Conservation (phyloP, 2,113 vertebrate species). For the Pteropus alecto region DNA sequence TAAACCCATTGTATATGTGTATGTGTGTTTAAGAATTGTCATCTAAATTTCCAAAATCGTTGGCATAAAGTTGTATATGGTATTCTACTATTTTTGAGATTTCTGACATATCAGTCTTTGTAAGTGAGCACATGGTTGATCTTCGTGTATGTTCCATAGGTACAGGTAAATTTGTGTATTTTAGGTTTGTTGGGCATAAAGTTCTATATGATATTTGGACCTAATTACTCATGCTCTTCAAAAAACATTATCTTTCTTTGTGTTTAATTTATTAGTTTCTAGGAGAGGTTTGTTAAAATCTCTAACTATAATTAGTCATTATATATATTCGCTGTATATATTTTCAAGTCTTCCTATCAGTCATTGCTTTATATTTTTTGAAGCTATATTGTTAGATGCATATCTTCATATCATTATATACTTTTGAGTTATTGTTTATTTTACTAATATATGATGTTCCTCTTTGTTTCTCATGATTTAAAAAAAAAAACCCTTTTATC, state of each 20-base stretch:
- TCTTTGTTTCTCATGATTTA: neutral
- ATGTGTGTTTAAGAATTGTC: neutral
- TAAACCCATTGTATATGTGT: neutral
- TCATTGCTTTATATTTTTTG: constrained; percentile 1
- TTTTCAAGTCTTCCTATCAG: neutral
- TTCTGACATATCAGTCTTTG: neutral
- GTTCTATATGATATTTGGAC: neutral
- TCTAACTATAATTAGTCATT: neutral
- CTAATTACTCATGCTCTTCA: neutral
- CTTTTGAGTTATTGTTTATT: neutral
- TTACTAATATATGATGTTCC: neutral
- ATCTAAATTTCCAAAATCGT: neutral
- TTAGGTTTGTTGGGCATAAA: neutral
- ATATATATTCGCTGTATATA: neutral
- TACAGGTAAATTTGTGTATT: neutral
- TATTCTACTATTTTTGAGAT: neutral
- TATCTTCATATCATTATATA: neutral
- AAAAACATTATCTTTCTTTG: neutral
- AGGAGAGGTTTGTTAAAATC: neutral
- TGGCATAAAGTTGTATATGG: neutral
- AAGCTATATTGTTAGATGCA: neutral
- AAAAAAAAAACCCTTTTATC: neutral
- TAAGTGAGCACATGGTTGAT: neutral
- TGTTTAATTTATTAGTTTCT: neutral
- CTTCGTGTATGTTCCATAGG: neutral